These are phyloP conservation scores for Oppia nitens DNA, from an alignment of 1,140 invertebrate genomes.

Conservation along the genomic window DNA sequence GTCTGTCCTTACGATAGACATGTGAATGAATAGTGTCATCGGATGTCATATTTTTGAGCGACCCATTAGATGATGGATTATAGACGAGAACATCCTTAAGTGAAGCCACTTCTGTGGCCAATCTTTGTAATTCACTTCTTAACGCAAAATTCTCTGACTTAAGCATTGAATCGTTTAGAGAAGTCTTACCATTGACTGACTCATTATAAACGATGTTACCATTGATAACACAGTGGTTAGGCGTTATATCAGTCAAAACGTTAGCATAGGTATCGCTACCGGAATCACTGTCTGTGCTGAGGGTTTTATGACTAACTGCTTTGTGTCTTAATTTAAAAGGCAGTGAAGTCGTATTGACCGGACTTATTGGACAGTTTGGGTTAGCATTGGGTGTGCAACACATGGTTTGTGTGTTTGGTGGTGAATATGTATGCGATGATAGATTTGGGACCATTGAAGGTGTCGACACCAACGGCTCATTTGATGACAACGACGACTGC, in stretches of 20 bases:
- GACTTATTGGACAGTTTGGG: slow-evolving; percentile 5
- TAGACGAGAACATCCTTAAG: slow-evolving; percentile 37
- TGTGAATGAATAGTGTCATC: neutral
- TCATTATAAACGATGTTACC: slow-evolving; percentile 9
- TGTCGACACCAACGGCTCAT: slow-evolving; percentile 1
- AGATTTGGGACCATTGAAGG: slow-evolving; percentile 1
- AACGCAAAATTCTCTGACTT: slow-evolving; percentile 49
- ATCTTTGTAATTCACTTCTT: slow-evolving; percentile 61
- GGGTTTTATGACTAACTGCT: slow-evolving; percentile 31
- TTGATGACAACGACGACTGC: slow-evolving; percentile 5
- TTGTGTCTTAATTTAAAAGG: slow-evolving; percentile 82
- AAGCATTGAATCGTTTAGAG: slow-evolving; percentile 28
- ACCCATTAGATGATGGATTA: neutral
- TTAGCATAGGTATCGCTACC: slow-evolving; percentile 5
- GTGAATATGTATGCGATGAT: slow-evolving; percentile 11
- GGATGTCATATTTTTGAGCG: neutral
- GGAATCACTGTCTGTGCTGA: slow-evolving; percentile 8
- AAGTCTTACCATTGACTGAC: slow-evolving; percentile 17
- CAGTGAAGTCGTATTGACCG: slow-evolving; percentile 32
- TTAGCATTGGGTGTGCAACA: slow-evolving; percentile 20
- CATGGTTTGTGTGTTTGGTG: neutral
- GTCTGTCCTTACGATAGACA: neutral
- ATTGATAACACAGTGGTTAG: neutral
- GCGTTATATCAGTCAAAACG: slow-evolving; percentile 11
- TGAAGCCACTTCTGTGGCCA: slow-evolving; percentile 79